These are phyloP conservation scores for Pantala flavescens DNA, from an alignment of 1,140 invertebrate genomes.

Conservation along the genomic window DNA sequence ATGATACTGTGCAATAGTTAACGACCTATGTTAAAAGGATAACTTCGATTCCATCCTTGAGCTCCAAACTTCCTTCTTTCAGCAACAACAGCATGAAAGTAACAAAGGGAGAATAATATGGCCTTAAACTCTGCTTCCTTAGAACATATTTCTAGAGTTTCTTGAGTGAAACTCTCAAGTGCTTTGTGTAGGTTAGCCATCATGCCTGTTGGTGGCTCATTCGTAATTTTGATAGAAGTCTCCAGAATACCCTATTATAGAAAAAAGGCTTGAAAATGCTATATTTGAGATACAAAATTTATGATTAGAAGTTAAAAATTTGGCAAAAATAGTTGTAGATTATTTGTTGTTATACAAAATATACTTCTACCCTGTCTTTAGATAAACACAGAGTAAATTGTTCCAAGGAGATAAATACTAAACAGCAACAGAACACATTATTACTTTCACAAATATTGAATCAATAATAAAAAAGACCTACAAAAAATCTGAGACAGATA, in stretches of 20 bases:
- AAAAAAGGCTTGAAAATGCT: no score
- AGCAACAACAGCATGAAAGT: conserved; percentile 90
- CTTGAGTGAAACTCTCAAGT: conserved; percentile 86
- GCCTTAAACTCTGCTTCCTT: conserved; percentile 92
- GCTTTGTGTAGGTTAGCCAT: conserved; percentile 88
- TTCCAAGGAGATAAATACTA: no score
- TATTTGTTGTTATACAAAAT: neutral
- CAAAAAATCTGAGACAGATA: no score
- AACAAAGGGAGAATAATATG: conserved; percentile 84
- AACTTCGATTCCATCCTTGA: conserved; percentile 53
- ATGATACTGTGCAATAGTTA: neutral
- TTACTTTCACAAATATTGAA: no score
- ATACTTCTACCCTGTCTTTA: neutral
- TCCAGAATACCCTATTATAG: conserved; percentile 68
- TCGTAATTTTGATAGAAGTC: conserved; percentile 91
- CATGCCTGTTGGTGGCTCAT: conserved; percentile 92
- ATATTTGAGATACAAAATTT: no score
- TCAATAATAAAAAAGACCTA: no score
- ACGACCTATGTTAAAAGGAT: conserved; percentile 37
- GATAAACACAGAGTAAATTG: no score
- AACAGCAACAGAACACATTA: no score
- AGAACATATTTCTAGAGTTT: conserved; percentile 83
- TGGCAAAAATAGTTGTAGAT: conserved; percentile 29
- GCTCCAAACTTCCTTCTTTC: conserved; percentile 89
- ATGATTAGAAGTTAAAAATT: no score